phyloP scores from a whole-genome alignment of 1,140 invertebrate genomes.

The Ectropis grisescens region DNA sequence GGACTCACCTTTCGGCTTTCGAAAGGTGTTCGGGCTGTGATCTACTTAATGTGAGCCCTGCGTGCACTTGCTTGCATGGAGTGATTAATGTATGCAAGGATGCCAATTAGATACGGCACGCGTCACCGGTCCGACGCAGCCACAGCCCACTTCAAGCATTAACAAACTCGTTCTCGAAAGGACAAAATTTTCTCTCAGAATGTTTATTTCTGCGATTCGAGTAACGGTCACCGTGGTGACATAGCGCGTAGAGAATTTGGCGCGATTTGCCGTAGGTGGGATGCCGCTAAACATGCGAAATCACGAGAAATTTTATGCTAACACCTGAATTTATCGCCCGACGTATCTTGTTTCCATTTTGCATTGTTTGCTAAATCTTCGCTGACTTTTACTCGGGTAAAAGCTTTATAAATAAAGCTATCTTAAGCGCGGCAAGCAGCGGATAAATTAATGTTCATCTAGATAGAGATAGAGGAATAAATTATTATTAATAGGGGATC shows the following conservation, averaged over 20 bases:
- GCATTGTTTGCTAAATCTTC: background rate
- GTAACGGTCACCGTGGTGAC: conserved; percentile 38
- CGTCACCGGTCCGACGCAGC: conserved; percentile 19
- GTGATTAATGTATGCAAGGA: conserved; percentile 46
- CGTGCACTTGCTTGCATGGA: conserved; percentile 17
- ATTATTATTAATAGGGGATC: conserved; percentile 21
- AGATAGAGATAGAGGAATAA: conserved; percentile 2
- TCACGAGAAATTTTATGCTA: conserved; percentile 3
- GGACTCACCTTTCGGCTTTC: conserved; percentile 35
- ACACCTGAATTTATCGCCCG: no score
- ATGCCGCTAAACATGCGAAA: conserved; percentile 16
- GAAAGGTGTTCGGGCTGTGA: conserved; percentile 27
- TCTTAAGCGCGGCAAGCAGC: background rate
- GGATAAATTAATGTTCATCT: background rate
- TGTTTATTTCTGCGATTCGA: conserved; percentile 22
- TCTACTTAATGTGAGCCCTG: conserved; percentile 19
- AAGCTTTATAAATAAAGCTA: background rate
- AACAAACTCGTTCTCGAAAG: conserved; percentile 21
- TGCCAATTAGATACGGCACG: conserved; percentile 49
- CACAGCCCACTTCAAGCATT: conserved; percentile 20
- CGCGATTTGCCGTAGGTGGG: conserved; percentile 26
- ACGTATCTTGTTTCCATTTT: conserved; percentile 1
- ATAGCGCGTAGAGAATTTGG: conserved; percentile 31
- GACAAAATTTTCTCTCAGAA: conserved; percentile 22
- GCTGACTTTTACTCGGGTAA: background rate